A percentile compares a stretch with the other conserved stretches of the same genome.
phyloP scores from a whole-genome alignment of 92 coral and sea anemone genomes.

The Metridium senile region DNA sequence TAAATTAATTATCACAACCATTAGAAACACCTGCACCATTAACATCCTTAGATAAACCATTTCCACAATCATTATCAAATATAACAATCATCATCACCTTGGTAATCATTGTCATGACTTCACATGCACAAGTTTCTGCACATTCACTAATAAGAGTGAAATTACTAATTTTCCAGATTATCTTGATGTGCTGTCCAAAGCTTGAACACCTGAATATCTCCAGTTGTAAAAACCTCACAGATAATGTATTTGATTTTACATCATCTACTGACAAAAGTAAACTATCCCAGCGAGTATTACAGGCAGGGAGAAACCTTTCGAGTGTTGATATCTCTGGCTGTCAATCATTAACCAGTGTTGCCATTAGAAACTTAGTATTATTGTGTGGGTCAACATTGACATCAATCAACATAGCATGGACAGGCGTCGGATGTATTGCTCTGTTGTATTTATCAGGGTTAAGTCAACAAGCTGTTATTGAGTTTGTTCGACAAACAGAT shows the following conservation, averaged over 20 bases:
- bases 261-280: background rate
- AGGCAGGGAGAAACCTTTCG: constrained; percentile 58
- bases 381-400: constrained; percentile 70
- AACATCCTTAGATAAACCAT: too few species aligned
- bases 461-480: constrained; percentile 35
- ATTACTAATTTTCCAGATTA: constrained; percentile 36
- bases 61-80: too few species aligned
- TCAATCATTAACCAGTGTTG: constrained; percentile 57
- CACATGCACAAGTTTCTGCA: too few species aligned
- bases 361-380: constrained; percentile 53
- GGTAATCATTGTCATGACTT: too few species aligned
- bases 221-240: constrained; percentile 74
- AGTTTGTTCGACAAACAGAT: constrained; percentile 37
- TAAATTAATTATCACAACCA: too few species aligned
- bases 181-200: constrained; percentile 74
- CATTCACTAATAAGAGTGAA: too few species aligned
- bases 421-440: constrained; percentile 68
- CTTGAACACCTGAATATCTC: constrained; percentile 82
- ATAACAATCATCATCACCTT: too few species aligned
- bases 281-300: constrained; percentile 28
- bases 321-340: constrained; percentile 89
- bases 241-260: constrained; percentile 55
- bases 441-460: constrained; percentile 75
- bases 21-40: too few species aligned
- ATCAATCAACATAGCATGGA: constrained; percentile 67